Evolutionary conservation across 2,113 vertebrate species (phyloP).

Genomic region (Sorex araneus): DNA sequence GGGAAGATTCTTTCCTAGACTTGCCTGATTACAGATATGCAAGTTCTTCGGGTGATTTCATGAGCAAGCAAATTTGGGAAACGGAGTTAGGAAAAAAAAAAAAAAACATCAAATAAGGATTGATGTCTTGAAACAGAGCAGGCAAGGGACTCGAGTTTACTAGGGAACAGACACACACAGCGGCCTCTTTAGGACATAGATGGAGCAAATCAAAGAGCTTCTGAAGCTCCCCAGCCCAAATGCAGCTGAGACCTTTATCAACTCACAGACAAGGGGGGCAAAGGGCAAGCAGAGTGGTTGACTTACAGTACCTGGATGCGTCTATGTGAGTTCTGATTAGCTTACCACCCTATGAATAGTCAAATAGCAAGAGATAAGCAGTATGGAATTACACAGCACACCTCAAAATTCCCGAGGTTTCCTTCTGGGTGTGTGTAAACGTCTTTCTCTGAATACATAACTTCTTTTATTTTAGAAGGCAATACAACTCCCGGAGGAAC

Average conservation of each 20-base stretch:
- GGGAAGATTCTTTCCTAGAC: constrained; percentile 4
- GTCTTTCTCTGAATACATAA: not conserved
- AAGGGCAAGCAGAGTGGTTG: constrained; percentile 16
- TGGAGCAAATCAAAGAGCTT: not conserved
- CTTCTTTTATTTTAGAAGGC: not conserved
- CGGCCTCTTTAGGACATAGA: constrained; percentile 2
- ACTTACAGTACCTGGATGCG: not conserved
- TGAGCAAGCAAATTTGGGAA: not conserved
- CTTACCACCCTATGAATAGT: constrained; percentile 40
- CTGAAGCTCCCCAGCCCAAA: not conserved
- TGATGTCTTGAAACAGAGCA: constrained; percentile 54
- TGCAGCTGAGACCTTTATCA: not conserved
- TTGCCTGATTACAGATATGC: constrained; percentile 13
- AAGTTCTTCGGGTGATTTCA: not conserved
- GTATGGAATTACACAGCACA: constrained; percentile 19
- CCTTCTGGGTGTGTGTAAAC: not conserved
- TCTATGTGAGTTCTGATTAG: constrained; percentile 56
- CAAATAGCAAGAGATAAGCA: constrained; percentile 50
- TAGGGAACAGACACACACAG: constrained; percentile 37
- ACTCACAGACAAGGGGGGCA: constrained; percentile 35
- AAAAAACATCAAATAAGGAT: constrained; percentile 59
- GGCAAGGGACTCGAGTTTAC: constrained; percentile 12
- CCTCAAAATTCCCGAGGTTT: not conserved
- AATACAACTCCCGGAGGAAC: not conserved
- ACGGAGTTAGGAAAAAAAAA: not conserved